A percentile compares a stretch with the other conserved stretches of the same genome.
phyloP scores from a whole-genome alignment of 2,113 vertebrate species.

The Chaetodon trifascialis region DNA sequence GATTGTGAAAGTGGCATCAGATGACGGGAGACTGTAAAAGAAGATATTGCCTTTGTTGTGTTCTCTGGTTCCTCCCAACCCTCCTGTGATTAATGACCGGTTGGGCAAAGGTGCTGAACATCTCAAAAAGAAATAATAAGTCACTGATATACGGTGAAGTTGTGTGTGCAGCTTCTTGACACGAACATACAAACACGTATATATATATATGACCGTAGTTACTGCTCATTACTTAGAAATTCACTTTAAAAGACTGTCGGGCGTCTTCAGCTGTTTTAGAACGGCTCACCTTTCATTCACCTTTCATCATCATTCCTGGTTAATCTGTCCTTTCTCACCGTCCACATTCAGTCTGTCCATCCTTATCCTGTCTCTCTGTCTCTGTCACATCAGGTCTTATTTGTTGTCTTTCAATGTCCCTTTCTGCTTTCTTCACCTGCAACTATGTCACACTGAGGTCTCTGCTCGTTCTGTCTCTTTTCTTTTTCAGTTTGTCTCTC shows the following conservation, averaged over 20 bases:
- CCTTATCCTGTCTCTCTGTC: slow-evolving; percentile 25
- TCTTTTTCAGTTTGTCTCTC: slow-evolving; percentile 27
- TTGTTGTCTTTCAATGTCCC: slow-evolving; percentile 55
- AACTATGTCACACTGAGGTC: slow-evolving; percentile 46
- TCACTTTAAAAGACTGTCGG: not conserved
- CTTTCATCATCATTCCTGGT: slow-evolving; percentile 11
- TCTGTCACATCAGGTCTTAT: slow-evolving; percentile 51
- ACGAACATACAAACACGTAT: too few relatives aligned
- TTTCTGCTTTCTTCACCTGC: slow-evolving; percentile 31
- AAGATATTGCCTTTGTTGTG: not conserved
- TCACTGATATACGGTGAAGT: not conserved
- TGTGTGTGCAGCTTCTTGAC: not conserved
- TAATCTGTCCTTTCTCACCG: slow-evolving; percentile 31
- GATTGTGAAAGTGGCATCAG: not conserved
- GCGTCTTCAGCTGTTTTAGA: slow-evolving; percentile 8
- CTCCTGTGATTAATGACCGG: not conserved
- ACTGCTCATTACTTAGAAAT: not conserved
- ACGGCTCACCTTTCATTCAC: slow-evolving; percentile 8
- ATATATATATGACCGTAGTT: not conserved
- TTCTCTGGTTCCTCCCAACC: too few relatives aligned
- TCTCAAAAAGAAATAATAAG: too few relatives aligned
- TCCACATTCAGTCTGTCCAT: slow-evolving; percentile 30
- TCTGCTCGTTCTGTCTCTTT: slow-evolving; percentile 53
- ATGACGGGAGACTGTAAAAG: not conserved
- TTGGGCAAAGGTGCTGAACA: not conserved